A percentile compares a stretch with the other conserved stretches of the same genome.
Evolutionary conservation across 2,113 vertebrate species (phyloP).

Genomic region (Sinocyclocheilus grahami): DNA sequence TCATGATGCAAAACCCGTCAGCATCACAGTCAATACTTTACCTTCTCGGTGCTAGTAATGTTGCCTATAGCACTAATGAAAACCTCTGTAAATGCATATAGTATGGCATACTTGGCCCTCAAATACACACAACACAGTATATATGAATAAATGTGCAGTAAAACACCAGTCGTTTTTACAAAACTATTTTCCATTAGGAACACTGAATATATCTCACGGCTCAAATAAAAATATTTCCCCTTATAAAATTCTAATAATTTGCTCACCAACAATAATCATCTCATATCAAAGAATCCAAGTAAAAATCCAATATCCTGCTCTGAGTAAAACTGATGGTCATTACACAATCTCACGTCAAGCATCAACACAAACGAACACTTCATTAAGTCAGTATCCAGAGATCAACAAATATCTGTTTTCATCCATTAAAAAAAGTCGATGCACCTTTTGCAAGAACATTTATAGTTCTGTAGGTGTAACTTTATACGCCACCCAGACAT

Average conservation of each 20-base stretch:
- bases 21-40: constrained; percentile 22
- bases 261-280: constrained; percentile 48
- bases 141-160: constrained; percentile 53
- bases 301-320: constrained; percentile 41
- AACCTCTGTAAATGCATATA: constrained; percentile 38
- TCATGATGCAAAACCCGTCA: constrained; percentile 28
- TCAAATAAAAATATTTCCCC: constrained; percentile 75
- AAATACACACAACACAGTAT: constrained; percentile 42
- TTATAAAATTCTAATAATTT: constrained; percentile 76
- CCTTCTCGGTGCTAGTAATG: constrained; percentile 42
- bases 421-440: constrained; percentile 21
- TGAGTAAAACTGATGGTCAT: constrained; percentile 6
- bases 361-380: constrained; percentile 16
- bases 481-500: background rate
- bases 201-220: constrained; percentile 64
- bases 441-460: background rate
- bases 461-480: constrained; percentile 15
- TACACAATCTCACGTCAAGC: constrained; percentile 8
- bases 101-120: constrained; percentile 45
- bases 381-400: background rate
- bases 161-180: constrained; percentile 46
- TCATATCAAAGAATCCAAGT: constrained; percentile 52
- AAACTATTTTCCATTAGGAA: constrained; percentile 59
- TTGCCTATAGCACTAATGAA: constrained; percentile 33
- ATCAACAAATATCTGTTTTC: background rate